A percentile compares a stretch with the other conserved stretches of the same genome.
Evolutionary conservation across 2,888 invertebrate genomes (phyloP).

Genomic region (Parnassius apollo): DNA sequence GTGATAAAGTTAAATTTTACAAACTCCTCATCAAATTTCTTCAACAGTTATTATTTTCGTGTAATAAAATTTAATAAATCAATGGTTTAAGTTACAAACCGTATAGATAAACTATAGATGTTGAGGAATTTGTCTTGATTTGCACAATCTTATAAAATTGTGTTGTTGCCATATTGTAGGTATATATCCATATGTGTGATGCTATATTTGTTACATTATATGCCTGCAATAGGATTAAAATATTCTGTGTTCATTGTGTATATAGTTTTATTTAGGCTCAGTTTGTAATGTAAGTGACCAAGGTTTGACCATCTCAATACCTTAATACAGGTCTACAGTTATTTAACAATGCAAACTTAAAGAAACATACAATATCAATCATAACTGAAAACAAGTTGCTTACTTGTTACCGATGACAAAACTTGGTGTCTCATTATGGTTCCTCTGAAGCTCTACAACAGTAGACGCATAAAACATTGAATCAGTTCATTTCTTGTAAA

Average conservation of each 20-base stretch:
- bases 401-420: not conserved
- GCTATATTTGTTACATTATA: not conserved
- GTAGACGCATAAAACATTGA: not conserved
- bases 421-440: not conserved
- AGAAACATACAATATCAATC: not conserved
- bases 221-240: not conserved
- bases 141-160: not conserved
- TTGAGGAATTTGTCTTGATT: constrained; percentile 2
- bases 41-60: constrained; percentile 35
- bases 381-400: not conserved
- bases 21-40: constrained; percentile 46
- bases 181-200: not conserved
- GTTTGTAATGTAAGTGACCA: constrained; percentile 7
- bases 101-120: not conserved
- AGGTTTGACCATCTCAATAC: constrained; percentile 1
- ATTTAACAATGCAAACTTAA: not conserved
- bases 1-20: constrained; percentile 63
- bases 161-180: constrained; percentile 6
- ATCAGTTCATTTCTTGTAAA: too few species aligned
- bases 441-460: not conserved
- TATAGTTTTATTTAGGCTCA: not conserved
- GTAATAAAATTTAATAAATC: constrained; percentile 26
- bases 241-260: not conserved
- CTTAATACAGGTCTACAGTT: not conserved
- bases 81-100: not conserved